Base-by-base conservation (phyloP, 2,113 vertebrate species). In the Gila orcuttii region DNA sequence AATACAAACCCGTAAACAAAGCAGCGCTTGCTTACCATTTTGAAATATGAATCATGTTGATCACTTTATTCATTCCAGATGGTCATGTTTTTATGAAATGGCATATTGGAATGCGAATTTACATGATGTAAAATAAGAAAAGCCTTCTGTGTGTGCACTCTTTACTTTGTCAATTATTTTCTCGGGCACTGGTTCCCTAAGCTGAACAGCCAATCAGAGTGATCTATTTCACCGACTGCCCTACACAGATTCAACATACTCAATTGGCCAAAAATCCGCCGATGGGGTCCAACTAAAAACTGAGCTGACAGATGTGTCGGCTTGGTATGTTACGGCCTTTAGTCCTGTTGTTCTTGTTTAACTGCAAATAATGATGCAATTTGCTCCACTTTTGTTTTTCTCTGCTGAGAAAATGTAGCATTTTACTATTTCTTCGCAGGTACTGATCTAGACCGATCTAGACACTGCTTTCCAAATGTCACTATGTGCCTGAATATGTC, bases 401-500 rank as follows among this genome's bases (percentile, higher is more conserved):
- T 82, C 79, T 75, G 78, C 86, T 86, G 82, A 9, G 17, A 87
- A 84, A 87, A 88, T 85, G 74, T 78, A 90, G 87, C 83, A 83
- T 87, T 87, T 78, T 71, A 85, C 52, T 73, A 75, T 87, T 91
- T 90, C 84, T 86, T 76, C 66, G 79, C 77, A 84, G 90, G 78
- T 89, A 90, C 89, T 88, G 57, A 83, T 90, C 68, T 89, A 84
- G 77, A 79, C 88, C 86, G 23, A 39, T 82, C 85, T 90, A 79
- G 62, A 33, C 13, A 13, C 86, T 92, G 88, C 91, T 94, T 93
- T 94, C 89, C 88, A 90, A 92, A 90, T 91, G 87, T 94, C 93
- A 94, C 93, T 88, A 92, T 87, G 94, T 95, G 93, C 94, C 94
- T 95, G 85, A 93, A 92, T 91, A 68, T 88, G 88, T 92, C 59